Conservation (phyloP, 1,140 invertebrate genomes). For the Formica selysi region DNA sequence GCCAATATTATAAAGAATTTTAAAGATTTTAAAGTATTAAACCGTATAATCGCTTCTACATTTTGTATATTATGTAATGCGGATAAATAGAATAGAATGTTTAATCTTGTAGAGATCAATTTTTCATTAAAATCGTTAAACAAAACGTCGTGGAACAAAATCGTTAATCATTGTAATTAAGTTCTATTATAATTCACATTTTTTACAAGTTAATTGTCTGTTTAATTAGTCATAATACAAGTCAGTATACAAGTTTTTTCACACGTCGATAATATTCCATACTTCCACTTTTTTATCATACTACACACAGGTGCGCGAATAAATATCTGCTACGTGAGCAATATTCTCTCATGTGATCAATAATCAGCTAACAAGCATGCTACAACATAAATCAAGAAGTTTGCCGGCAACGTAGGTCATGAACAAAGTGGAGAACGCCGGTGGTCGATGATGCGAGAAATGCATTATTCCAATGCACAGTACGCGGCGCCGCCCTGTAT, state of each 20-base stretch:
- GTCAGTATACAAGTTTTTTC: not conserved
- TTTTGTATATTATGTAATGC: too few relatives aligned
- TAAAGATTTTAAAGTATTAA: not conserved
- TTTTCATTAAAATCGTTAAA: not conserved
- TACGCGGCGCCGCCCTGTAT: not conserved
- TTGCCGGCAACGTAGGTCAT: slow-evolving; percentile 63
- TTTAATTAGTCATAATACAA: not conserved
- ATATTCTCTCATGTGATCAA: slow-evolving; percentile 23
- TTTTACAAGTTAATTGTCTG: not conserved
- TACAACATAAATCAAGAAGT: slow-evolving; percentile 61
- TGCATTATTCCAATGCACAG: slow-evolving; percentile 55
- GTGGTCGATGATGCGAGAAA: slow-evolving; percentile 64
- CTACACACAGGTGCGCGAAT: not conserved
- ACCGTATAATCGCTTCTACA: too few relatives aligned
- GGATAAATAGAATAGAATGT: not conserved
- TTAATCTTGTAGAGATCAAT: not conserved
- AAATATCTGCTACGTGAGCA: not conserved
- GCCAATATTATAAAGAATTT: not conserved
- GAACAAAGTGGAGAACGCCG: slow-evolving; percentile 59
- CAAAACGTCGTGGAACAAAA: too few relatives aligned
- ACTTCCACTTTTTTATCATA: not conserved
- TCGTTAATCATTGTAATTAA: not conserved
- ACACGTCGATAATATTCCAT: not conserved
- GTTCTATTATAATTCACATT: not conserved
- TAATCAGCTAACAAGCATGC: slow-evolving; percentile 54